A percentile compares a stretch with the other conserved stretches of the same genome.
Evolutionary conservation across 2,113 vertebrate species (phyloP).

Genomic region (Elgaria multicarinata): DNA sequence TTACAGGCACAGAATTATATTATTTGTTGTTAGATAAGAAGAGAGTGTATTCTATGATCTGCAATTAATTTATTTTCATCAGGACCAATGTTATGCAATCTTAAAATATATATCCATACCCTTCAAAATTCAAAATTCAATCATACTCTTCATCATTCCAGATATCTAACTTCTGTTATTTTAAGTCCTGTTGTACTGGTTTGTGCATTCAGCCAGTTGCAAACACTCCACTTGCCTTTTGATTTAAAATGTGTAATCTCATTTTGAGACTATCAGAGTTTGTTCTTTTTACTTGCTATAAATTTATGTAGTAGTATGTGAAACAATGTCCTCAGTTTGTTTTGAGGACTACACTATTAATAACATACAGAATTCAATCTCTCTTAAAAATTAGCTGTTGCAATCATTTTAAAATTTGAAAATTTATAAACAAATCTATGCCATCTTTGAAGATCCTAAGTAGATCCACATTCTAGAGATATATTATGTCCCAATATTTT

Average conservation of each 20-base stretch:
- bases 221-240: not conserved
- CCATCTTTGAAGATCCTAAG: slow-evolving; percentile 31
- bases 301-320: not conserved
- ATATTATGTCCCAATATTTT: slow-evolving; percentile 42
- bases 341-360: not conserved
- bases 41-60: not conserved
- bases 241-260: not conserved
- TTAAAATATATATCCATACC: not conserved
- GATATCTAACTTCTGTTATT: not conserved
- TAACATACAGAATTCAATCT: not conserved
- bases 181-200: not conserved
- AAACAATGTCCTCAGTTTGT: not conserved
- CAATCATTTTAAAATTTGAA: slow-evolving; percentile 21
- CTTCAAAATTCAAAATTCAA: not conserved
- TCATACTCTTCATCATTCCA: not conserved
- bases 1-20: not conserved
- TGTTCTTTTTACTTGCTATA: not conserved
- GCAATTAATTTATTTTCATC: not conserved
- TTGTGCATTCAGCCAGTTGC: not conserved
- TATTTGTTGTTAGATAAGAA: not conserved
- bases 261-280: not conserved
- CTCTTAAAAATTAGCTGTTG: not conserved
- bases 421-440: slow-evolving; percentile 20
- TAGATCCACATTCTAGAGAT: not conserved
- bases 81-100: not conserved